Percentiles rank a stretch among this genome's conserved stretches.
These are phyloP conservation scores for Fistularia tabacaria DNA, from an alignment of 2,797 vertebrate species.

Conservation along the genomic window DNA sequence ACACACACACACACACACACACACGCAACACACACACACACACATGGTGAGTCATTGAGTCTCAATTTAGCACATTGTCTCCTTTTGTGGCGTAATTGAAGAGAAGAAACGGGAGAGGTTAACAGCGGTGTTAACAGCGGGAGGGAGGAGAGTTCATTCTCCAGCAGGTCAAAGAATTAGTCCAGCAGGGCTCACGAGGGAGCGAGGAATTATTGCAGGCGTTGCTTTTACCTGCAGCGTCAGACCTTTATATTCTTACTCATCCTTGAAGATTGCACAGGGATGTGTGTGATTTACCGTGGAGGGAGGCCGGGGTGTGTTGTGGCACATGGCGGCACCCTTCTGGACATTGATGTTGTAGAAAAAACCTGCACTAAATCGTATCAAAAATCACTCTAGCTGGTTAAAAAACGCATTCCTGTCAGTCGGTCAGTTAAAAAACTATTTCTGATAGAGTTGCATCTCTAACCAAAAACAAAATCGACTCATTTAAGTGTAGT, in stretches of 20 bases:
- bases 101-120: conserved; percentile 41
- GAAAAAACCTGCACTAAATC: too few species aligned
- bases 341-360: too few species aligned
- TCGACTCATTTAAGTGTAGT: too few species aligned
- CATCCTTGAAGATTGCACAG: conserved; percentile 3
- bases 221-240: conserved; percentile 37
- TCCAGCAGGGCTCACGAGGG: conserved; percentile 19
- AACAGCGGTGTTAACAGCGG: conserved; percentile 40
- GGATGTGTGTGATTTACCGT: conserved; percentile 6
- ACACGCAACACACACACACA: too few species aligned
- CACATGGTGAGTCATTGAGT: conserved; percentile 24
- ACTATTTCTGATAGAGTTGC: too few species aligned
- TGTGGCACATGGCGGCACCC: too few species aligned
- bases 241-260: conserved; percentile 4
- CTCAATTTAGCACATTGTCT: conserved; percentile 37
- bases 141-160: background rate
- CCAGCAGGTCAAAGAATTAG: conserved; percentile 29
- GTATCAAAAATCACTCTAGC: too few species aligned
- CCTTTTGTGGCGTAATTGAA: conserved; percentile 24
- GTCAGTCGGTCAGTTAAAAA: too few species aligned
- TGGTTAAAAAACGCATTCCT: too few species aligned
- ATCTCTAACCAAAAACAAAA: too few species aligned
- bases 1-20: too few species aligned
- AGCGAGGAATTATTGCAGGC: conserved; percentile 36
- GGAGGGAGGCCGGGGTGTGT: too few species aligned